Base-by-base conservation (phyloP, 1,140 invertebrate species). In the Nebria ingens region DNA sequence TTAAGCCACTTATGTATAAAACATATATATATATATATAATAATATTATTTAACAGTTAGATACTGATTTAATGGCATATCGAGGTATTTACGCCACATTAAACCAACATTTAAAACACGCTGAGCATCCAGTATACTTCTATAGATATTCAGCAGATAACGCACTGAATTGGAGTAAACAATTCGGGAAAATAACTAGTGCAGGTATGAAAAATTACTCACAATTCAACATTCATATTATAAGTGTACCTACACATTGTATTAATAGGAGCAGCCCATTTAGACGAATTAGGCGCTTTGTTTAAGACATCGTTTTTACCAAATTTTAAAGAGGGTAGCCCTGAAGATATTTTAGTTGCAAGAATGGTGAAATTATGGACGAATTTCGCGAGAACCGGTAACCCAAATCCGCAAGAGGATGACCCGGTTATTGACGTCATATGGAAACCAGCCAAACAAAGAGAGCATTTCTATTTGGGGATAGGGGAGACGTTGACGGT, bases 341-440 rank as follows among this genome's bases (percentile, higher is more conserved):
- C 45, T 2, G 62, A 61, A 52, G 53, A 54, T 22, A 57, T 52
- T 17, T 34, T 25, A 2, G 42, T 59, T 21, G 3, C 45, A 38
- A 59, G 59, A 22, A 61, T 76, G 17, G 64, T 63, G 1, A 62
- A 61, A 55, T 64, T 73, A 56, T 74, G 72, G 72, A 73, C 71
- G 2, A 65, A 72, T 57, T 75, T 75, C 65, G 70, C 71, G 6
- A 73, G 70, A 64, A 61, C 59, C 38, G 68, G 64, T 3, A 56
- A 62, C 55, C 64, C 64, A 21, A 64, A 55, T 38, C 54, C 50
- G n/a, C 56, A 19, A 1, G 13, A 52, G 52, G 53, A 61, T 19
- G 29, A 54, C n/a, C 21, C 58, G 19, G 42, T 59, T 23, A 56
- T 55, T 20, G 22, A 51, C 22, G 51, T 60, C 21, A 34, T 42